Conservation (phyloP, 35 echinoderm and acorn worm genomes). For the Heliocidaris tuberculata region DNA sequence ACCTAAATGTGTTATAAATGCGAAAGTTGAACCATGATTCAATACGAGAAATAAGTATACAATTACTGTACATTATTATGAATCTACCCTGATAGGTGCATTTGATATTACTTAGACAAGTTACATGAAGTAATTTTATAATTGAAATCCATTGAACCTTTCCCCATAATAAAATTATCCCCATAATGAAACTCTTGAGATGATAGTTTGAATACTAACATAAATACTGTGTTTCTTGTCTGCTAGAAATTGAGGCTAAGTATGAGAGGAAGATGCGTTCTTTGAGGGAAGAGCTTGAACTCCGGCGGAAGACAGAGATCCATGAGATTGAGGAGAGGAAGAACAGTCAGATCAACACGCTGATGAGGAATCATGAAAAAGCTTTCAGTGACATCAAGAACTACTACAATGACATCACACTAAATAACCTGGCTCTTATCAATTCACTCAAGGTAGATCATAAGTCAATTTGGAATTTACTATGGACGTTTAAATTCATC, state of each 20-base stretch:
- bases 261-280: conserved; percentile 97
- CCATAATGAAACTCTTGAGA: background rate
- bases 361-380: conserved; percentile 99
- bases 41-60: too few relatives aligned
- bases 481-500: too few relatives aligned
- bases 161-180: too few relatives aligned
- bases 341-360: conserved; percentile 98
- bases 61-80: too few relatives aligned
- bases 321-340: conserved; percentile 99
- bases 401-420: conserved; percentile 98
- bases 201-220: background rate
- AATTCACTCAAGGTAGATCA: conserved; percentile 93
- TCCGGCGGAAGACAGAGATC: conserved; percentile 94
- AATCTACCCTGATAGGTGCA: too few relatives aligned
- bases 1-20: too few relatives aligned
- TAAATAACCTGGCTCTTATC: conserved; percentile 98
- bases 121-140: too few relatives aligned
- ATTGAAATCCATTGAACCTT: background rate
- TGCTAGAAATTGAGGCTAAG: conserved; percentile 94
- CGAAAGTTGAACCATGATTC: too few relatives aligned
- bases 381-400: conserved; percentile 99
- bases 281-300: conserved; percentile 89
- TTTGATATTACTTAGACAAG: too few relatives aligned
- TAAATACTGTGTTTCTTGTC: background rate
- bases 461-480: too few relatives aligned